Base-by-base conservation (phyloP, 2,888 invertebrate species). In the Macrosoma leucophasiata region DNA sequence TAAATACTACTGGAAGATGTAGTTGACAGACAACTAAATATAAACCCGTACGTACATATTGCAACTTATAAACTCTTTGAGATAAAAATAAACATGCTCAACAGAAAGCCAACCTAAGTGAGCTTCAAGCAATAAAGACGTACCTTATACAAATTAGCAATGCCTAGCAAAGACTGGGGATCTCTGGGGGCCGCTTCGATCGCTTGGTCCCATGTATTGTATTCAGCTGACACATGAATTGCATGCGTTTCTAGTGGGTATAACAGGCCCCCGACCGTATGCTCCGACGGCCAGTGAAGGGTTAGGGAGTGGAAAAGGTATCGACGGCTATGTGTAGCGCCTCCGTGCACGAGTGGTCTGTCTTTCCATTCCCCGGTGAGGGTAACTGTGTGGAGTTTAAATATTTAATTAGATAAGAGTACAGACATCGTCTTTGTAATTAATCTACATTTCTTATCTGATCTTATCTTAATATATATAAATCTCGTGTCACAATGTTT, bases 221-320 rank as follows among this genome's bases (percentile, higher is more conserved):
- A 77, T 19, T 78, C 75, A 0, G 69, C 66, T 1, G 78, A 69
- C 21, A 77, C 46, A 33, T 67, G 70, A 3, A 69, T 26, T 1
- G 55, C 54, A 46, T 79, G 79, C 10, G 50, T 70, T 41, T 81
- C 79, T 25, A 78, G 19, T 0, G 79, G 78, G 43, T 61, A 77
- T 18, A 55, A 52, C 0, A 69, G 31, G 1, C 55, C 58, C 0
- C 56, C 68, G 2, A 79, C 50, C 0, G 53, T 53, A 29, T 81
- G 79, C 27, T 81, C 79, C 0, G 79, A 76, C 0, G 76, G 78
- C 57, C 67, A 63, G 31, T 66, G 73, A 0, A 76, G 14, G 4
- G 55, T 48, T 14, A 79, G 28, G 0, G 71, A 76, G 37, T 77
- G 62, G 46, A 79, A 79, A 1, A 67, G 18, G 36, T 79, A 81